Evolutionary conservation across 2,797 vertebrate species (phyloP), one percentile per base, ranked within the genome.

Genomic region (Coracias cyanogaster): DNA sequence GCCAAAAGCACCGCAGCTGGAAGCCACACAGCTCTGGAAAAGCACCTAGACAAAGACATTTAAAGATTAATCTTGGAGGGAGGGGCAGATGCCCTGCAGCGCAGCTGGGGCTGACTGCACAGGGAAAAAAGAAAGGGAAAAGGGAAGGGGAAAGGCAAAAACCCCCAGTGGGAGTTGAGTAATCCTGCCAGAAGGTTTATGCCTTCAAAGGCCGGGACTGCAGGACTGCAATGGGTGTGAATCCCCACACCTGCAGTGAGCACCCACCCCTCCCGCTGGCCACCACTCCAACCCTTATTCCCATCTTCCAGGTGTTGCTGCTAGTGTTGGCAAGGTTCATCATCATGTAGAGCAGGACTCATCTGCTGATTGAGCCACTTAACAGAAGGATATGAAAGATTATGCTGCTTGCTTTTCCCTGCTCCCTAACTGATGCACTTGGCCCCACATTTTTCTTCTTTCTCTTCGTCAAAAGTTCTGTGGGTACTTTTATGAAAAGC

Each of bases 161-260:
- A n/a, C 22, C 35, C 28, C 9, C 0, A 0, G 7, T 18, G 33
- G 37, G 22, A 72, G 25, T 4, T 22, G 19, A 25, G 7, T n/a
- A 19, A 82, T 71, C 13, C 57, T 60, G 52, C 49, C 7, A 3
- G 64, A 62, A 82, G 31, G 25, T 65, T 89, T 52, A 55, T 65
- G 28, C 51, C 52, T 62, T 66, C 49, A 43, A 57, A 92, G 43
- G 26, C 26, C 3, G 3, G 35, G 35, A 29, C 64, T 39, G 58
- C 64, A 73, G 64, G 66, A 17, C 28, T 66, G 70, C 65, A 46
- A 3, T 15, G 55, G 26, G 2, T 35, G 20, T 66, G 60, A 88
- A 61, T 57, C 18, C 46, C 29, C 35, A 70, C 4, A 10, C 24
- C 65, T 62, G 37, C 24, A 11, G 16, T 19, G 22, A 51, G 58